A percentile compares a stretch with the other conserved stretches of the same genome.
Conservation (phyloP, 2,113 vertebrate species). For the Macrotis lagotis region DNA sequence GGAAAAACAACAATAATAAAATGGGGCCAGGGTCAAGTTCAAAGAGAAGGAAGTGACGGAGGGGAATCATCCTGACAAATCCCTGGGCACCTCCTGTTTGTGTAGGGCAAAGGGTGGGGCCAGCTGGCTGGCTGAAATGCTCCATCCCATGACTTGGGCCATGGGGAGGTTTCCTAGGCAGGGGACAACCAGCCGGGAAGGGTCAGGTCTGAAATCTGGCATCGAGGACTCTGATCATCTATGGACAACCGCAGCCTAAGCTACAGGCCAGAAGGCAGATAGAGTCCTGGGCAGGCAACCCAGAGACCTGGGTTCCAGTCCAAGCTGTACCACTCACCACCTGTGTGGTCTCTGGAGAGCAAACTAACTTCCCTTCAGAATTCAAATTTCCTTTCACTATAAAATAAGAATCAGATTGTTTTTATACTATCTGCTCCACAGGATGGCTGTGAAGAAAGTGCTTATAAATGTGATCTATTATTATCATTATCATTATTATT, state of each 20-base stretch:
- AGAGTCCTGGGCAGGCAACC: neutral
- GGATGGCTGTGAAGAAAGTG: neutral
- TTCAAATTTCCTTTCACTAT: neutral
- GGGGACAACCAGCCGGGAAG: neutral
- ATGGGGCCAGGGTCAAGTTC: slow-evolving; percentile 28
- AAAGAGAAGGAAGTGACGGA: slow-evolving; percentile 55
- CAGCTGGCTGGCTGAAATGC: neutral
- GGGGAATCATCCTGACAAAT: neutral
- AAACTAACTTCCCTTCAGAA: neutral
- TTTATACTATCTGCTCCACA: neutral
- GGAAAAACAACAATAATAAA: slow-evolving; percentile 46
- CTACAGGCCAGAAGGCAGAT: neutral
- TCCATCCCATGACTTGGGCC: neutral
- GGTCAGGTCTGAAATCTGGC: neutral
- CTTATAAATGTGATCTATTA: neutral
- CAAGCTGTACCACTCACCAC: no score
- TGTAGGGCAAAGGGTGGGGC: neutral
- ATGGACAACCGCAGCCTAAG: neutral
- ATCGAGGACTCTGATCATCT: neutral
- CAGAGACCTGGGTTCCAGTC: neutral
- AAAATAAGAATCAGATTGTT: neutral
- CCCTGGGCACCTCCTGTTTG: neutral
- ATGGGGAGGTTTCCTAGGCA: neutral
- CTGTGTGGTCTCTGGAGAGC: neutral
- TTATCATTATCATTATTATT: neutral